phyloP scores from a whole-genome alignment of 2,797 vertebrate genomes.

The Borostomias antarcticus region DNA sequence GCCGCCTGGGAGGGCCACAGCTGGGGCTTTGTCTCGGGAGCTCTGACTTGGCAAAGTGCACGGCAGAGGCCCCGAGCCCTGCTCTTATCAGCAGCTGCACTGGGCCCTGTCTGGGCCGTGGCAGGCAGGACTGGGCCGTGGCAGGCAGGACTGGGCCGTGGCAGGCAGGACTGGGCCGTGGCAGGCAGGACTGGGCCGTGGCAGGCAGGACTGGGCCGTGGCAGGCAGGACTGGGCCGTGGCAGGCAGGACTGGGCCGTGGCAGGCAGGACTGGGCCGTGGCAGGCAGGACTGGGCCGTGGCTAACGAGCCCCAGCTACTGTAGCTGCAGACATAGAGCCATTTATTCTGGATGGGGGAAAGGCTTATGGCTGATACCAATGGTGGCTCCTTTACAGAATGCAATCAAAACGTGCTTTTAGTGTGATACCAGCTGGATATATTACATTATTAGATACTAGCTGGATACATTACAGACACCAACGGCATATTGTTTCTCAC shows the following conservation, averaged over 20 bases:
- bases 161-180: conserved; percentile 23
- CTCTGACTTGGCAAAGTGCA: conserved; percentile 49
- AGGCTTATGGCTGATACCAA: conserved; percentile 16
- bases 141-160: conserved; percentile 28
- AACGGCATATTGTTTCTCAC: not conserved
- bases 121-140: conserved; percentile 15
- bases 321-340: conserved; percentile 15
- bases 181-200: conserved; percentile 32
- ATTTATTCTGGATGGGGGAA: conserved; percentile 26
- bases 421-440: not conserved
- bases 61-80: conserved; percentile 34
- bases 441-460: no score
- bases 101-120: conserved; percentile 33
- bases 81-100: conserved; percentile 34
- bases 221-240: conserved; percentile 23
- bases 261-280: conserved; percentile 35
- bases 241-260: conserved; percentile 32
- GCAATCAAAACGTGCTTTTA: conserved; percentile 3
- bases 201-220: conserved; percentile 35
- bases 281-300: conserved; percentile 15
- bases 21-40: conserved; percentile 49
- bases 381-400: not conserved
- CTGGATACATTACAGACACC: not conserved
- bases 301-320: conserved; percentile 16
- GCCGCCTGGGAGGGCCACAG: conserved; percentile 46